A percentile compares a stretch with the other conserved stretches of the same genome.
These are phyloP conservation scores for Megaceryle torquata DNA, from an alignment of 2,113 vertebrate genomes.

Conservation along the genomic window DNA sequence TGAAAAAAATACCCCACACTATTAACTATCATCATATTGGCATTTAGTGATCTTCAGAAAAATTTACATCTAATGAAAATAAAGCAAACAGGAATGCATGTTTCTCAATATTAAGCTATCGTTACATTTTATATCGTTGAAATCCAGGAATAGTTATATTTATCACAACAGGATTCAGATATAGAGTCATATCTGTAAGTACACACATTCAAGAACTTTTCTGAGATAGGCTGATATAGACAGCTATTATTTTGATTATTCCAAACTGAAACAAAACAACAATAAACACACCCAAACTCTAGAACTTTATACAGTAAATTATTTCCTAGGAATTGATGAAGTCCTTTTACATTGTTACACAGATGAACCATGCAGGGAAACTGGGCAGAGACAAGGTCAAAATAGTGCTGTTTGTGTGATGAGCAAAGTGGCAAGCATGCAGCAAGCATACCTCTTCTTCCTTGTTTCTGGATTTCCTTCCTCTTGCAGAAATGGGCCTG, in stretches of 20 bases:
- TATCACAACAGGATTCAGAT: not conserved
- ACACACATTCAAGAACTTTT: not conserved
- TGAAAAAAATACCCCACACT: not conserved
- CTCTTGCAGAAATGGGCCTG: conserved; percentile 84
- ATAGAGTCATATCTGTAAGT: not conserved
- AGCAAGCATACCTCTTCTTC: conserved; percentile 96
- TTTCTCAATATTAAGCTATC: not conserved
- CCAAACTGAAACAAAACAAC: not conserved
- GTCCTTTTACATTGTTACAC: conserved; percentile 36
- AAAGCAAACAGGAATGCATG: not conserved
- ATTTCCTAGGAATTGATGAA: conserved; percentile 32
- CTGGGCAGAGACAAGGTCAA: conserved; percentile 36
- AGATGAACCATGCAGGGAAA: conserved; percentile 74
- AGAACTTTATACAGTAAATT: conserved; percentile 19
- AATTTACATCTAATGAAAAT: conserved; percentile 1
- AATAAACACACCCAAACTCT: not conserved
- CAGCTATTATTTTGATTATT: conserved; percentile 34
- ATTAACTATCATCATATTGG: not conserved
- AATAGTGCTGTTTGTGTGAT: conserved; percentile 30
- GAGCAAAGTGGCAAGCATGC: conserved; percentile 74
- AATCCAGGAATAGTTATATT: not conserved
- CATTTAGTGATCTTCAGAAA: not conserved
- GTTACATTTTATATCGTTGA: not conserved
- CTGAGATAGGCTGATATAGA: not conserved
- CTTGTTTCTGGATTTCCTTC: conserved; percentile 91